Percentiles rank a stretch among this genome's conserved stretches.
These are phyloP conservation scores for Corythornis cristatus DNA, from an alignment of 2,113 vertebrate genomes.

Conservation along the genomic window DNA sequence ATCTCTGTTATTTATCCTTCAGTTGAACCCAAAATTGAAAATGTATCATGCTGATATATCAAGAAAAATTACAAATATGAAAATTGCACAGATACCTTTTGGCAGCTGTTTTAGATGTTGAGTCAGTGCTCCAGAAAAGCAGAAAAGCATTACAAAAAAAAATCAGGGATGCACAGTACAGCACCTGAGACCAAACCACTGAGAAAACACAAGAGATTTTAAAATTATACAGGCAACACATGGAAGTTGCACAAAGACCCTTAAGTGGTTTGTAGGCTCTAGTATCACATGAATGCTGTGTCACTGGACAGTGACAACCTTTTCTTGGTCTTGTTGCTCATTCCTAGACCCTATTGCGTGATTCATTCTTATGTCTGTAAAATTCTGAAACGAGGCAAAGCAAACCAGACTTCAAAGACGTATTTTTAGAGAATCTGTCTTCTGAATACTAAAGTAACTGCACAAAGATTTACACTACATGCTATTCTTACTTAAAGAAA, in stretches of 20 bases:
- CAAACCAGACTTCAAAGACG: not conserved
- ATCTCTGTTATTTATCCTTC: not conserved
- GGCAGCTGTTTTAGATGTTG: not conserved
- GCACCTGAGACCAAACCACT: not conserved
- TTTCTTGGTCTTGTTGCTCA: not conserved
- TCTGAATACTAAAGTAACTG: not conserved
- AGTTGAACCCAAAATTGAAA: not conserved
- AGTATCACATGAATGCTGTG: not conserved
- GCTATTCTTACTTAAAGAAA: not conserved
- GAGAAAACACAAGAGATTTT: not conserved
- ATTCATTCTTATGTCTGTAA: not conserved
- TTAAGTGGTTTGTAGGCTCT: not conserved
- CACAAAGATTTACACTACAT: not conserved
- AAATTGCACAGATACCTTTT: not conserved
- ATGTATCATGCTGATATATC: not conserved
- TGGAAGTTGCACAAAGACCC: not conserved
- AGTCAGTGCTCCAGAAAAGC: not conserved
- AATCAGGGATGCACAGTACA: not conserved
- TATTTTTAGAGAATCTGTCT: not conserved
- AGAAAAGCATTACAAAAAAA: not conserved
- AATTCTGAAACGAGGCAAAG: not conserved
- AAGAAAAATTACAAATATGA: not conserved
- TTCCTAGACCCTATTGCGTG: not conserved
- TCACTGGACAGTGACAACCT: slow-evolving; percentile 6
- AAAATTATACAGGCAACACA: not conserved